phyloP scores from a whole-genome alignment of 2,888 invertebrate species.

The Emmelina monodactyla region DNA sequence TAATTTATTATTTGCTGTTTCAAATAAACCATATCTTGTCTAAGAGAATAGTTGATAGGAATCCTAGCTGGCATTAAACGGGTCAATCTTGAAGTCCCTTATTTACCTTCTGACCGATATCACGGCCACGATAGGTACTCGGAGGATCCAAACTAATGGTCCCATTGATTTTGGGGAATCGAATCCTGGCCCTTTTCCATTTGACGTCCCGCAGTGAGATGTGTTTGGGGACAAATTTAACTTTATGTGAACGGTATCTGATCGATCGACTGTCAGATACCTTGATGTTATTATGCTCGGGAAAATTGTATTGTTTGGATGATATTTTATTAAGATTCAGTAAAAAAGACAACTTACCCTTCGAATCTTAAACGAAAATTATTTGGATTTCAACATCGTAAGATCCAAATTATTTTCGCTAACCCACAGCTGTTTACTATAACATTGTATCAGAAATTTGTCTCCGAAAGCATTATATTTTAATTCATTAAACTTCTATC shows the following conservation, averaged over 20 bases:
- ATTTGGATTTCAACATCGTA: too few species aligned
- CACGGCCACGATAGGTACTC: slow-evolving; percentile 37
- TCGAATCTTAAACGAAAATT: too few species aligned
- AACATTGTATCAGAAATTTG: neutral
- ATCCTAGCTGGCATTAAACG: slow-evolving; percentile 40
- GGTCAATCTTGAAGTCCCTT: slow-evolving; percentile 38
- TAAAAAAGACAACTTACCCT: too few species aligned
- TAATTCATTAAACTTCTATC: too few species aligned
- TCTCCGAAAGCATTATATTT: too few species aligned
- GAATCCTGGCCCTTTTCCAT: slow-evolving; percentile 27
- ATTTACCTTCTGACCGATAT: slow-evolving; percentile 47
- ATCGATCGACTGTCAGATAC: too few species aligned
- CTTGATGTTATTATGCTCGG: too few species aligned
- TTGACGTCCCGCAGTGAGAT: slow-evolving; percentile 22
- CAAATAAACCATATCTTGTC: slow-evolving; percentile 21
- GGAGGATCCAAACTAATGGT: slow-evolving; percentile 44
- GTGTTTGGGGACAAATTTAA: neutral
- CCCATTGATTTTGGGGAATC: slow-evolving; percentile 45
- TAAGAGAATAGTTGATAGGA: slow-evolving; percentile 25
- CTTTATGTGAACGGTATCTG: too few species aligned
- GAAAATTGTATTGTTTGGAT: too few species aligned
- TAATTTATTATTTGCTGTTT: neutral
- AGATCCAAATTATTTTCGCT: too few species aligned
- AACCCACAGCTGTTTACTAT: too few species aligned
- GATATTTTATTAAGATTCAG: too few species aligned